These are phyloP conservation scores for Venusia cambrica DNA, from an alignment of 2,888 invertebrate species.

Conservation along the genomic window DNA sequence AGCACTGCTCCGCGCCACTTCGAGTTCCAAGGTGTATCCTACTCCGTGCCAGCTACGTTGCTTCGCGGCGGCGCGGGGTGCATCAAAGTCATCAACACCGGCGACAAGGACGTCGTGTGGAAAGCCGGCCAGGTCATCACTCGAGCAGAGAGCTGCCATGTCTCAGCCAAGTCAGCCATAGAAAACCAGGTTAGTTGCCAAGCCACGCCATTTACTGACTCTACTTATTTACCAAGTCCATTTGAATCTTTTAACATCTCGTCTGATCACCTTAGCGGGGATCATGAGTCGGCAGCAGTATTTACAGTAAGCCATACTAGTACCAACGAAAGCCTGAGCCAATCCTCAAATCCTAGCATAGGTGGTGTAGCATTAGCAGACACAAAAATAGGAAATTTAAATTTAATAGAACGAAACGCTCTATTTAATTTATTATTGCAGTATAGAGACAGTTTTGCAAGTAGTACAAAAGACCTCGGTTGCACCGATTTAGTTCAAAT, in stretches of 20 bases:
- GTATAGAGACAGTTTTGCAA: slow-evolving; percentile 21
- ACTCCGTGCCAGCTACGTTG: slow-evolving; percentile 31
- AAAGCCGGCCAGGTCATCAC: slow-evolving; percentile 1
- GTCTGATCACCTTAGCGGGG: neutral
- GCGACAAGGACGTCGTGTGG: slow-evolving; percentile 2
- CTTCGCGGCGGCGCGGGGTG: slow-evolving; percentile 28
- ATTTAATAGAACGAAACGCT: neutral
- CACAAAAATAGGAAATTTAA: neutral
- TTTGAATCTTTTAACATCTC: neutral
- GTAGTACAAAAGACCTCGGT: slow-evolving; percentile 24
- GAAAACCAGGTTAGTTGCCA: slow-evolving; percentile 2
- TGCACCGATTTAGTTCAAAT: slow-evolving; percentile 29
- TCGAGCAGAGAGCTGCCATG: neutral
- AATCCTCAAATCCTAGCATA: slow-evolving; percentile 15
- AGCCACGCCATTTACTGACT: slow-evolving; percentile 4
- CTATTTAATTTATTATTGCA: neutral
- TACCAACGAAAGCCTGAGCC: too few species aligned
- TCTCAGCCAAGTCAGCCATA: too few species aligned
- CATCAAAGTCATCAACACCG: slow-evolving; percentile 32
- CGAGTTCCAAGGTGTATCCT: slow-evolving; percentile 27
- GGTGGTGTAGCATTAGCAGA: slow-evolving; percentile 1
- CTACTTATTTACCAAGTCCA: neutral
- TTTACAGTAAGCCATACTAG: too few species aligned
- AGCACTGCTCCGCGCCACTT: slow-evolving; percentile 26
- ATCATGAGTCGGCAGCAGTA: too few species aligned